phyloP scores from a whole-genome alignment of 1,140 invertebrate species.

The Dryas iulia region DNA sequence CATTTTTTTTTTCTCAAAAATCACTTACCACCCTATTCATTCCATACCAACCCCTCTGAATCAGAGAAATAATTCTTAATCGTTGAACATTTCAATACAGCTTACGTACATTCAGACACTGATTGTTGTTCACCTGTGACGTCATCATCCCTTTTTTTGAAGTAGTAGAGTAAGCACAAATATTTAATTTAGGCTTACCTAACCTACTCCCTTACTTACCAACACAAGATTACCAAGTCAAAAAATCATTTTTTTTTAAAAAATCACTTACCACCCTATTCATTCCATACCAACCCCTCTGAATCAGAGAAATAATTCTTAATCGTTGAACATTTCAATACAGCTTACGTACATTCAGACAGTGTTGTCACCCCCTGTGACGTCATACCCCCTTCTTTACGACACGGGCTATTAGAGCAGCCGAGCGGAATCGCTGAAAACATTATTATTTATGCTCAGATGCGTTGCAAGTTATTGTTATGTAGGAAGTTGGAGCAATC shows the following conservation, averaged over 20 bases:
- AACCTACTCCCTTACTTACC: too few relatives aligned
- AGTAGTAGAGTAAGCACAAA: too few relatives aligned
- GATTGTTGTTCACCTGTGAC: too few relatives aligned
- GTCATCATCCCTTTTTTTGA: too few relatives aligned
- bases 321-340: slow-evolving; percentile 2
- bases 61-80: too few relatives aligned
- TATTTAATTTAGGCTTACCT: too few relatives aligned
- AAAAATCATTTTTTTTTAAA: background rate
- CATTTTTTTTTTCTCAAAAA: too few relatives aligned
- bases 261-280: background rate
- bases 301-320: background rate
- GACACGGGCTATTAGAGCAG: slow-evolving; percentile 30
- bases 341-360: background rate
- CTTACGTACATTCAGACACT: too few relatives aligned
- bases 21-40: too few relatives aligned
- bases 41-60: too few relatives aligned
- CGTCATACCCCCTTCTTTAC: slow-evolving; percentile 27
- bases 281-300: background rate
- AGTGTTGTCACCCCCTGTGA: slow-evolving; percentile 6
- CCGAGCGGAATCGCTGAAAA: slow-evolving; percentile 27
- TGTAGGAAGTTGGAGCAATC: background rate
- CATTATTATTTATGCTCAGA: slow-evolving; percentile 31
- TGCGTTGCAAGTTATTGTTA: slow-evolving; percentile 15
- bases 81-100: too few relatives aligned
- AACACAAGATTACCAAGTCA: too few relatives aligned